Evolutionary conservation across 2,797 vertebrate genomes (phyloP), one percentile per base, ranked within the genome.

Genomic region (Perodicticus potto): DNA sequence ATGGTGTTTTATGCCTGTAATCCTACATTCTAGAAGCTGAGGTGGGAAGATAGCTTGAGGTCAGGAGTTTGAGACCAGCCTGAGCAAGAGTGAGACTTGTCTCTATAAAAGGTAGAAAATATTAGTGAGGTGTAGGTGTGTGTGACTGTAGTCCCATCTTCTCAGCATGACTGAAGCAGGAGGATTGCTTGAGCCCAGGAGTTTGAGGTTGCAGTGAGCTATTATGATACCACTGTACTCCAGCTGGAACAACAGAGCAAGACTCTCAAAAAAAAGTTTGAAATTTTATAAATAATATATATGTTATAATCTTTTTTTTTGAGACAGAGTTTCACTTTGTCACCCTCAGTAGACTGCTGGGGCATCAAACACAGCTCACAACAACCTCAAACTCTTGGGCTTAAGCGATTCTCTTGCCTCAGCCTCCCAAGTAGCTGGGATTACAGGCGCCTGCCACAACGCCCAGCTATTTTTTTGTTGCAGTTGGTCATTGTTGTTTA

Each of bases 281-380:
- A 59, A 78, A 94, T 72, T 93, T 73, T 96, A 9, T 4, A 86
- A 53, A n/a, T 74, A 90, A 77, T 32, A 0, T 70, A 0, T 93
- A 86, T 95, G 95, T 96, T 90, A 87, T 81, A 82, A 90, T 94
- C 55, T 77, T 59, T 53, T 53, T 53, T 53, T 53, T 53, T 53
- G 49, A 53, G 49, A 53, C 14, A 53, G 14, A 49, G 11, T 53
- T 53, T 53, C 49, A 5, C 49, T 53, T 53, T 14, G 14, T 53
- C 14, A 3, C 49, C 49, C 49, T 53, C 4, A 4, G 49, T 53
- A 53, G 49, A 53, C 1, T 53, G 49, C 49, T 53, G 14, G 16
- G 14, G 14, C 14, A 4, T 53, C 49, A 53, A 14, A 53, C 49
- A 53, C 49, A 53, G 49, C 49, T 53, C 49, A 53, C 14, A 53